Evolutionary conservation across 2,888 invertebrate species (phyloP).

Genomic region (Aradus depressus): DNA sequence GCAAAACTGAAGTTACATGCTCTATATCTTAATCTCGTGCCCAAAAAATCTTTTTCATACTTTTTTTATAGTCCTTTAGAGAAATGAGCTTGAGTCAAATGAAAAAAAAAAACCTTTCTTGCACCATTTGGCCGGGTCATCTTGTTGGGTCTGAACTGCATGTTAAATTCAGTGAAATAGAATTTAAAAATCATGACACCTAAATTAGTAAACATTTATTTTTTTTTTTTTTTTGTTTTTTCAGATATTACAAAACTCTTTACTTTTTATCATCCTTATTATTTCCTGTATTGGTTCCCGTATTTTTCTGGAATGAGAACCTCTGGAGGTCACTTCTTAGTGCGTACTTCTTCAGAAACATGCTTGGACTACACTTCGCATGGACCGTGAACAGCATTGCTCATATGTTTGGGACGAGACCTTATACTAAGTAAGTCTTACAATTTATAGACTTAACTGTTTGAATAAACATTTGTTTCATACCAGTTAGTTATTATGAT

Average conservation of each 20-base stretch:
- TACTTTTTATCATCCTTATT: conserved; percentile 48
- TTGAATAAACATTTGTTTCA: too few species aligned
- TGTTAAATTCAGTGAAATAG: too few species aligned
- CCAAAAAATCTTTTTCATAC: neutral
- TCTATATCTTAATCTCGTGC: too few species aligned
- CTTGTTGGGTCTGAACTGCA: too few species aligned
- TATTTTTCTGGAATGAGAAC: conserved; percentile 56
- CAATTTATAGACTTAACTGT: too few species aligned
- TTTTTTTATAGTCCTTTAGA: neutral
- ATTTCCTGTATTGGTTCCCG: conserved; percentile 53
- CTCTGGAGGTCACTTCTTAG: conserved; percentile 48
- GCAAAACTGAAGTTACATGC: too few species aligned
- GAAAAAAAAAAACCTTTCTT: too few species aligned
- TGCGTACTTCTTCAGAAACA: conserved; percentile 51
- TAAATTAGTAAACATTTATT: too few species aligned
- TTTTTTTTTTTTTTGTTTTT: neutral
- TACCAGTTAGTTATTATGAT: too few species aligned
- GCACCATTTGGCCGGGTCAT: too few species aligned
- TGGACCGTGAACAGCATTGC: conserved; percentile 76
- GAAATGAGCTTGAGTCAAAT: too few species aligned
- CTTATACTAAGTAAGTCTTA: conserved; percentile 54
- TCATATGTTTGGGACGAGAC: conserved; percentile 64
- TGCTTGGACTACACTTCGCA: conserved; percentile 55
- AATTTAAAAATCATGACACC: too few species aligned
- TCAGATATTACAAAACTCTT: conserved; percentile 52